These are phyloP conservation scores for Crotalus helleri DNA, from an alignment of 2,113 vertebrate genomes.

Conservation along the genomic window DNA sequence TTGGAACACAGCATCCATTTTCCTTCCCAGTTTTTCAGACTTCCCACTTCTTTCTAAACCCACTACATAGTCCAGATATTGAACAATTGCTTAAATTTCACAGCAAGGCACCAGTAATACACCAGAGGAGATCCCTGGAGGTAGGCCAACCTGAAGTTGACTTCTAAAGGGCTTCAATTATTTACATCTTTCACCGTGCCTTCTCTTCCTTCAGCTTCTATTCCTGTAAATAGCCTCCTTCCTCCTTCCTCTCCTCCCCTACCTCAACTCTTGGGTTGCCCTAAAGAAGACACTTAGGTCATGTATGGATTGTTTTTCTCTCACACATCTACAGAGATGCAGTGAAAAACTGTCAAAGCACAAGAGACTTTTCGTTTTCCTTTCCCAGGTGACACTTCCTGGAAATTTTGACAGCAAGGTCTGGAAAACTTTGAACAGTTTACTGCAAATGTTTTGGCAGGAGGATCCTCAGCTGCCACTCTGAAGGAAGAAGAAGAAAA, in stretches of 20 bases:
- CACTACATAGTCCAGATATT: neutral
- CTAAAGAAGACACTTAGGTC: neutral
- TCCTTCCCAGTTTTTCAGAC: neutral
- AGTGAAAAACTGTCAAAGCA: neutral
- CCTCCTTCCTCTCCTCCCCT: neutral
- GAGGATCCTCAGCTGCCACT: constrained; percentile 9
- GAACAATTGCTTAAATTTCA: neutral
- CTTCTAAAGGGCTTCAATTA: neutral
- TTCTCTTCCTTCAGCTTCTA: neutral
- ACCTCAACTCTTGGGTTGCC: neutral
- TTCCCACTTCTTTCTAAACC: neutral
- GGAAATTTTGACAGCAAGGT: constrained; percentile 13
- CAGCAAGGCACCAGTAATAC: neutral
- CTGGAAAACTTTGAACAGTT: neutral
- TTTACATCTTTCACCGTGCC: neutral
- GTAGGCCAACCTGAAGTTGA: neutral
- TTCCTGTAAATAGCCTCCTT: too few species aligned
- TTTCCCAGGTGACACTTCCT: neutral
- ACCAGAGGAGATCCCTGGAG: rapidly evolving
- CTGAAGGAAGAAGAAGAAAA: neutral
- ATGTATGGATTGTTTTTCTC: neutral
- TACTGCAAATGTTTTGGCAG: constrained; percentile 2
- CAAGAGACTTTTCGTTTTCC: neutral
- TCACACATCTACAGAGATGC: neutral
- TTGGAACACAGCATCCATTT: rapidly evolving